A percentile compares a stretch with the other conserved stretches of the same genome.
These are phyloP conservation scores for Cylloceria caligata DNA, from an alignment of 2,888 invertebrate species.

Conservation along the genomic window DNA sequence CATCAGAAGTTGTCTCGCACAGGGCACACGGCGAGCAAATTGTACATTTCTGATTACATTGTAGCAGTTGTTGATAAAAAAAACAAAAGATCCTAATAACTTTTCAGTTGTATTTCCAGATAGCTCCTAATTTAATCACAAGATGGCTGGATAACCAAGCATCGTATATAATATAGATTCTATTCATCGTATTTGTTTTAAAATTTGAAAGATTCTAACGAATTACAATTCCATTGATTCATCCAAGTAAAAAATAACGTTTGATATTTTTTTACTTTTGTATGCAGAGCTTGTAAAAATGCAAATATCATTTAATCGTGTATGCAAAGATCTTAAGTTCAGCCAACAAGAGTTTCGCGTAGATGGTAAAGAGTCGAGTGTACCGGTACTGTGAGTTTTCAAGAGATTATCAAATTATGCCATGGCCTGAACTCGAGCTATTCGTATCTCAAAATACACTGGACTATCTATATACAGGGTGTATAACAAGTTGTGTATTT, in stretches of 20 bases:
- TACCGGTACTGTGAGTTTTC: conserved; percentile 37
- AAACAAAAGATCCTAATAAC: no score
- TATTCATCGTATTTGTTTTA: no score
- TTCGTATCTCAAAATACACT: conserved; percentile 17
- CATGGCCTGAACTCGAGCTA: neutral
- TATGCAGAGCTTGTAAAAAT: neutral
- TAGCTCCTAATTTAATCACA: no score
- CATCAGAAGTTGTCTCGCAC: neutral
- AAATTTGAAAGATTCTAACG: no score
- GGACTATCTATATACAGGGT: neutral
- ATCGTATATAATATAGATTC: no score
- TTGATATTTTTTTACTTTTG: neutral
- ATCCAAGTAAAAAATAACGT: neutral
- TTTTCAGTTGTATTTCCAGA: no score
- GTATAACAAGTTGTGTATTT: neutral
- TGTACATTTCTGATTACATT: neutral
- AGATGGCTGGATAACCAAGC: no score
- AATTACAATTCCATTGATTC: neutral
- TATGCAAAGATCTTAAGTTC: conserved; percentile 7
- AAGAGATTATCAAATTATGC: conserved; percentile 43
- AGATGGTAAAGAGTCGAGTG: conserved; percentile 27
- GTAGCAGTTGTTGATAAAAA: neutral
- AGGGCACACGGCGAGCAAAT: neutral
- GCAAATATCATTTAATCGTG: neutral
- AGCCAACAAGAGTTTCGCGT: conserved; percentile 12